Percentiles rank a stretch among this genome's conserved stretches.
Conservation (phyloP, 2,113 vertebrate species). For the Rostratula benghalensis region DNA sequence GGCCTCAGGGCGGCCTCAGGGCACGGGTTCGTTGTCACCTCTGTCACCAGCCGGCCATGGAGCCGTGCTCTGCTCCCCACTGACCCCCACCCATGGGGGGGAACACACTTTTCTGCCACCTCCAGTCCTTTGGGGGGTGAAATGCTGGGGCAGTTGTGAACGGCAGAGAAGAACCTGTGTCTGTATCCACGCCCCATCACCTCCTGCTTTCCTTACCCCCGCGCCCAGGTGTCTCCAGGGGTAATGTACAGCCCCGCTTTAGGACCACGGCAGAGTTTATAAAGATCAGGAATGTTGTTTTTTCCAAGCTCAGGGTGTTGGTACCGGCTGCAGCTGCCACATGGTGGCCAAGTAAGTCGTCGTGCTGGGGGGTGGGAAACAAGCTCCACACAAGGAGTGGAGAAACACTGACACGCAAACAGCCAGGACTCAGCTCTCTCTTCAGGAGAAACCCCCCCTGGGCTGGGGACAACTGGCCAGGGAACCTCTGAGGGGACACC, state of each 20-base stretch:
- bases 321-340: neutral
- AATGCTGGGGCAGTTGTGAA: neutral
- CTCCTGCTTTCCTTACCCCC: neutral
- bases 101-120: neutral
- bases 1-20: neutral
- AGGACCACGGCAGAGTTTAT: neutral
- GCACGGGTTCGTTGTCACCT: neutral
- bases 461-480: neutral
- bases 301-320: neutral
- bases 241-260: neutral
- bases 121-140: neutral
- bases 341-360: neutral
- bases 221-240: neutral
- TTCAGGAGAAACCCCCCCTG: neutral
- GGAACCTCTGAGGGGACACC: neutral
- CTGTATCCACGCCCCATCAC: rapidly evolving
- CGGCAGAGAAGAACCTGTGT: neutral
- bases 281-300: neutral
- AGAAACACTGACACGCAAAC: neutral
- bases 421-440: neutral
- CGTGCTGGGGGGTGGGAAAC: neutral
- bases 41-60: neutral
- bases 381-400: neutral
- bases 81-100: neutral
- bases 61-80: neutral